Base-by-base conservation (phyloP, 2,113 vertebrate species). In the Procavia capensis region DNA sequence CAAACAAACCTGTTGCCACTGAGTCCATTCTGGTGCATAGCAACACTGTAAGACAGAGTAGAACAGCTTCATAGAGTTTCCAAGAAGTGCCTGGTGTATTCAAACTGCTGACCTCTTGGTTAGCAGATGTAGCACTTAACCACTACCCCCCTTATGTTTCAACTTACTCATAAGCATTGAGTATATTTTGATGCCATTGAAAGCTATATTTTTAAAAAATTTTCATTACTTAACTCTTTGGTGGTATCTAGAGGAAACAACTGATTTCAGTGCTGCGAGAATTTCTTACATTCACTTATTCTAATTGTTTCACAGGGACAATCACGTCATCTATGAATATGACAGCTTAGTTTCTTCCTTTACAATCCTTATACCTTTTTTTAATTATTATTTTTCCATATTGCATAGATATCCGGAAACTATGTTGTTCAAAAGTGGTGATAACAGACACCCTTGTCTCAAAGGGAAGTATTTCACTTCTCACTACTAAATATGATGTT, bases 161-260 rank as follows among this genome's bases (percentile, higher is more conserved):
- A 64, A 10, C 29, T 54, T 80, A 84, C 64, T 91, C 11, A 45
- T 76, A 82, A 57, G 17, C 76, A 59, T 78, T 68, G 92, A 50
- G 43, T 43, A 63, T 34, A 59, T 43, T 47, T 84, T 82, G 43
- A 61, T 78, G 75, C 36, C 45, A 79, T 20, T 75, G 61, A 85
- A 95, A 36, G n/a, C n/a, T n/a, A n/a, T 41, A 39, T 70, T 39
- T 63, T 79, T 39, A 59, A 47, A 34, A 80, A 45, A n/a, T n/a
- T 89, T 92, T 24, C 3, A 74, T 54, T 89, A 93, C 86, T 88
- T 96, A 83, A 86, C 47, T 68, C 4, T 86, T 95, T 79, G 39
- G 24, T 63, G 61, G 54, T 72, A 36, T 45, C 59, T 34, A 81
- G 27, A 78, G 64, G 43, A 94, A n/a, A 79, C 14, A 70, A 34